Evolutionary conservation across 2,797 vertebrate genomes (phyloP).

Genomic region (Trichosurus vulpecula): DNA sequence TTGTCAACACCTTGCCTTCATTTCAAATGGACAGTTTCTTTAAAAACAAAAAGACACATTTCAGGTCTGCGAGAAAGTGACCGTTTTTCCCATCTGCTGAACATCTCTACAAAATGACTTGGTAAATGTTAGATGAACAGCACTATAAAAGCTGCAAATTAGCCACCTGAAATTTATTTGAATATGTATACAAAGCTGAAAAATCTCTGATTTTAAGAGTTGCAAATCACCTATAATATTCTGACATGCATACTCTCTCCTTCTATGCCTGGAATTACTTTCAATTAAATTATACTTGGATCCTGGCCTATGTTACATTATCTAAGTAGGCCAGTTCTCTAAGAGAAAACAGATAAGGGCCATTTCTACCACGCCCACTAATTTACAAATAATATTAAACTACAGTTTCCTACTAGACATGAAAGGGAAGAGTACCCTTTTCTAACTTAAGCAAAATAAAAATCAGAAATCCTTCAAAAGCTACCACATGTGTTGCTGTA

Average conservation of each 20-base stretch:
- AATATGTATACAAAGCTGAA: slow-evolving; percentile 37
- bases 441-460: not conserved
- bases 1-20: not conserved
- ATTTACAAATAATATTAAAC: slow-evolving; percentile 53
- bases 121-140: not conserved
- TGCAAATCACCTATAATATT: slow-evolving; percentile 1
- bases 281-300: slow-evolving; percentile 56
- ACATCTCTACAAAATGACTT: slow-evolving; percentile 17
- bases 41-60: not conserved
- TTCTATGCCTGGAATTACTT: slow-evolving; percentile 34
- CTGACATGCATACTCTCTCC: slow-evolving; percentile 37
- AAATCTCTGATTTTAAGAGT: slow-evolving; percentile 26
- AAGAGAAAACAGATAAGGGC: slow-evolving; percentile 69
- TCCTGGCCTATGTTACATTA: slow-evolving; percentile 53
- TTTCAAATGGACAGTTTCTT: not conserved
- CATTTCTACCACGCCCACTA: slow-evolving; percentile 15
- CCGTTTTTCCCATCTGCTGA: slow-evolving; percentile 23
- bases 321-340: slow-evolving; percentile 71
- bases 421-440: not conserved
- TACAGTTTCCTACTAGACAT: not conserved
- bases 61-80: not conserved
- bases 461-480: not conserved
- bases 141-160: not conserved
- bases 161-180: not conserved
- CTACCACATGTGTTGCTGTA: not conserved